These are phyloP conservation scores for Cliona cf. orientalis DNA, from an alignment of 37 sponge, comb jelly and placozoan species.

Conservation along the genomic window DNA sequence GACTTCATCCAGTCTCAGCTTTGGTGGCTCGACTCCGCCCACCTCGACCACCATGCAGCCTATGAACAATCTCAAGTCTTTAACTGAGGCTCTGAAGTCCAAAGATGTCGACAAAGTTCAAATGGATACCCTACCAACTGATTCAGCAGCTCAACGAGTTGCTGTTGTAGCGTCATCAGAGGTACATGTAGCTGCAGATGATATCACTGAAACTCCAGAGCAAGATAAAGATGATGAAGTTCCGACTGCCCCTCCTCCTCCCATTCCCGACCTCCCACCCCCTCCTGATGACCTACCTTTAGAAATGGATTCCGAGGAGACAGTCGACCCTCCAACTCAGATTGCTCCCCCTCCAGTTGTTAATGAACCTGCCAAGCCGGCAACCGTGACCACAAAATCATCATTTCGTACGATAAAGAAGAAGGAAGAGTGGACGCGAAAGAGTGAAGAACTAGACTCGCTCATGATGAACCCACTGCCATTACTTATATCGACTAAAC, in stretches of 20 bases:
- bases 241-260: conserved; percentile 32
- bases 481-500: too few species aligned
- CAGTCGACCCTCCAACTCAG: background rate
- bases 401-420: background rate
- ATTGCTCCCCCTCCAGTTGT: background rate
- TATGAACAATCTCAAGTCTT: too few species aligned
- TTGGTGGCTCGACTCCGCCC: too few species aligned
- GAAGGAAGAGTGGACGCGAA: conserved; percentile 10
- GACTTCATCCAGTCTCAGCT: too few species aligned
- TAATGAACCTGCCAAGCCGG: background rate
- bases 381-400: background rate
- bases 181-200: background rate
- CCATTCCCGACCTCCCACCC: conserved; percentile 8
- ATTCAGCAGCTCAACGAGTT: too few species aligned
- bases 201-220: background rate
- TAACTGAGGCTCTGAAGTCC: too few species aligned
- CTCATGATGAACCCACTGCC: background rate
- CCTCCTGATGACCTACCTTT: conserved; percentile 1
- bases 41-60: too few species aligned
- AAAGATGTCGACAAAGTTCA: too few species aligned
- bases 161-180: too few species aligned
- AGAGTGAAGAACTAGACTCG: background rate
- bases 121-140: too few species aligned
- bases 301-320: background rate
- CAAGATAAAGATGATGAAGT: conserved; percentile 2